Evolutionary conservation across 2,888 invertebrate genomes (phyloP), one percentile per base, ranked within the genome.

Genomic region (Trissolcus brochymenae): DNA sequence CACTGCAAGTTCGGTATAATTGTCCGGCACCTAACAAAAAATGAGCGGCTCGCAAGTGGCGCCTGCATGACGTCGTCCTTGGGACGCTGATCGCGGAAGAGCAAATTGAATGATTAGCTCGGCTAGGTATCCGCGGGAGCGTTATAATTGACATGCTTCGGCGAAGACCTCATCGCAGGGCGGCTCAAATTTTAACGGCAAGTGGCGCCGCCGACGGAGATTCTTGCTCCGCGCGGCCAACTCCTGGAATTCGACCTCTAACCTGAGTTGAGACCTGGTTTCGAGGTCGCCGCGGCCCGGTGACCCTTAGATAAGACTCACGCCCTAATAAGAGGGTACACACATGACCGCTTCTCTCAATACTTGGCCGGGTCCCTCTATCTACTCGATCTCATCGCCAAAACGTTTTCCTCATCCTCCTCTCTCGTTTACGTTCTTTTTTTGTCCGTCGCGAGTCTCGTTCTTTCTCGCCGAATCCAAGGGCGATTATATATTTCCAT

Each of bases 291-390:
- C 80, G 73, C 81, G 83, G 82, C 86, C 85, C 86, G 83, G 85
- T 88, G 87, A 87, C 88, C 88, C 87, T 83, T 85, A 87, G 88
- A 88, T 88, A 88, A 88, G 87, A 82, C 87, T 86, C 88, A 88
- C 88, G 88, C 88, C 88, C 88, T 89, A 88, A 88, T 89, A 86
- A 89, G 87, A 86, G 88, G 88, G 87, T 89, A 88, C 84, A 82
- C 79, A 79, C 67, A 79, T 79, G 79, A 46, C 71, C 73, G 76
- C 80, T 76, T 64, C 73, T 72, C 77, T 79, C 72, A 56, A 76
- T 72, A 78, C 75, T 68, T 76, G 35, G 9, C 35, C 59, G 61
- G 59, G 46, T 51, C 78, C 75, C 68, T 76, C 78, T 76, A 75
- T 79, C 79, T 79, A 60, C 60, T 62, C 67, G 73, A 78, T 78